phyloP scores from a whole-genome alignment of 2,888 invertebrate species.

The Meliscaeva auricollis region DNA sequence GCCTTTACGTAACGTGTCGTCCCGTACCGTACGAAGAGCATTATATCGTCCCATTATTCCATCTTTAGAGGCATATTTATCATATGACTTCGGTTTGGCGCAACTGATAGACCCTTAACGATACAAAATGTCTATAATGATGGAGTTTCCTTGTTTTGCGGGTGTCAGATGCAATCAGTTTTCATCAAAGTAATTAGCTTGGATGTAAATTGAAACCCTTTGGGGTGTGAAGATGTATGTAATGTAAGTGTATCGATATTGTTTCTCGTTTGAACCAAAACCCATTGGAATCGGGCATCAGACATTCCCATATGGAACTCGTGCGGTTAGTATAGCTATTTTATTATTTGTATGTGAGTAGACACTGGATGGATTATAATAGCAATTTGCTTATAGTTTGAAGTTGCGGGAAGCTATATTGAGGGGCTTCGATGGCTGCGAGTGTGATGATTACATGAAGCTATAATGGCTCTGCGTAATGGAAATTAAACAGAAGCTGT shows the following conservation, averaged over 20 bases:
- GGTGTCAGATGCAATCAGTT: slow-evolving; percentile 54
- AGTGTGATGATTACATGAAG: slow-evolving; percentile 11
- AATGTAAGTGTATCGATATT: neutral
- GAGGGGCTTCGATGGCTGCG: neutral
- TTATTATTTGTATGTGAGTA: neutral
- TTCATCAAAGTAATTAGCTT: slow-evolving; percentile 49
- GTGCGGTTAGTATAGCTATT: slow-evolving; percentile 10
- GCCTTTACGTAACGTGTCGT: slow-evolving; percentile 7
- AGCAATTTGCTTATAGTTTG: neutral
- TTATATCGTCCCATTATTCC: neutral
- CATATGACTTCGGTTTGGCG: neutral
- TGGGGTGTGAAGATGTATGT: slow-evolving; percentile 16
- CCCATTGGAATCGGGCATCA: slow-evolving; percentile 1
- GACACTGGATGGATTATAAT: neutral
- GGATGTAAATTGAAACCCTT: slow-evolving; percentile 50
- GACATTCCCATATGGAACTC: slow-evolving; percentile 10
- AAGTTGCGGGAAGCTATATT: neutral
- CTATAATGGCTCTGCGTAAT: neutral
- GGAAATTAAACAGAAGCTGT: slow-evolving; percentile 36
- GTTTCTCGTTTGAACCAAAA: neutral
- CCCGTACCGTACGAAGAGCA: neutral
- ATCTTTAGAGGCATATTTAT: neutral
- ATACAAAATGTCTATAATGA: neutral
- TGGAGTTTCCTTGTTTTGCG: slow-evolving; percentile 63
- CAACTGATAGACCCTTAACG: slow-evolving; percentile 15